Evolutionary conservation across 2,113 vertebrate species (phyloP).

Genomic region (Toxostoma redivivum): DNA sequence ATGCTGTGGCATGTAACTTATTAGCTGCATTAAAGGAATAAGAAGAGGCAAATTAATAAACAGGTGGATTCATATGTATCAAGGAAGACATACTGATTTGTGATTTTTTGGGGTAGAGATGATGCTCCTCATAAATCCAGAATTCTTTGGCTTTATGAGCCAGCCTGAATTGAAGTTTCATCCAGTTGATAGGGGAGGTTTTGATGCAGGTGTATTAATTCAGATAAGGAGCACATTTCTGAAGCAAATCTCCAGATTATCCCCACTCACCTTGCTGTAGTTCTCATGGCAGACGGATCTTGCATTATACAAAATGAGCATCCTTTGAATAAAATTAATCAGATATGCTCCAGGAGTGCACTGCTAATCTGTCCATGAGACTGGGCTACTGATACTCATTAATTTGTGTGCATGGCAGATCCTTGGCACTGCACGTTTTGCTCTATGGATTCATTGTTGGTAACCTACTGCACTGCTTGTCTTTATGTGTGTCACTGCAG

Average conservation of each 20-base stretch:
- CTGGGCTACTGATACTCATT: not conserved
- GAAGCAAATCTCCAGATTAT: not conserved
- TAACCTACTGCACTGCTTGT: not conserved
- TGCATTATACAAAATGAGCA: not conserved
- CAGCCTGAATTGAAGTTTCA: not conserved
- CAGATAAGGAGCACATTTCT: not conserved
- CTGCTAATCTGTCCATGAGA: not conserved
- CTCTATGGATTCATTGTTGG: not conserved
- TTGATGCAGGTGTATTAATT: not conserved
- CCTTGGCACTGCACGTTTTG: not conserved
- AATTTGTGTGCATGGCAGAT: not conserved
- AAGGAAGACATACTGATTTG: not conserved
- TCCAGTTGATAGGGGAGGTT: not conserved
- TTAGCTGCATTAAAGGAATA: not conserved
- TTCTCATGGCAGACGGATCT: not conserved
- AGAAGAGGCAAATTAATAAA: not conserved
- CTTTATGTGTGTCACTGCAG: accelerated
- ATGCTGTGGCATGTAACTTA: not conserved
- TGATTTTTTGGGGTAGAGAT: accelerated
- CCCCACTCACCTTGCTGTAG: not conserved
- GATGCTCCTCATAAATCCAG: not conserved
- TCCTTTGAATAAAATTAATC: not conserved
- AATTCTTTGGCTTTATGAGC: not conserved
- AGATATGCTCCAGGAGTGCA: not conserved
- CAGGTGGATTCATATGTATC: not conserved